A percentile compares a stretch with the other conserved stretches of the same genome.
phyloP scores from a whole-genome alignment of 2,888 invertebrate genomes.

The Micropterix aruncella region DNA sequence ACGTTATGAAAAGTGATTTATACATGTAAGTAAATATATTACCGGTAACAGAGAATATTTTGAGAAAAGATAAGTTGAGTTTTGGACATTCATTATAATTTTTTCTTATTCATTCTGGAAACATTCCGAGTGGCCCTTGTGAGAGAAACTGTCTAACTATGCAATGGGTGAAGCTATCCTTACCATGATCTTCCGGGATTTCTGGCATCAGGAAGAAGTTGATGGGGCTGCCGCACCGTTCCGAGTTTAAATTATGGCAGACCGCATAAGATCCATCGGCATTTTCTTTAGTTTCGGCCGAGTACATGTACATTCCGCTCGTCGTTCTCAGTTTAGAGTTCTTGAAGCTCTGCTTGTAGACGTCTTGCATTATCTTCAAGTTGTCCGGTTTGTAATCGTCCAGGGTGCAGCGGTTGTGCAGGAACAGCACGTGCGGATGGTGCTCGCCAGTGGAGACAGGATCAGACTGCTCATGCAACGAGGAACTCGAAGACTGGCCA shows the following conservation, averaged over 20 bases:
- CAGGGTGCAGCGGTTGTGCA: constrained; percentile 68
- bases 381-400: constrained; percentile 54
- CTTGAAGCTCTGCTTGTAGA: constrained; percentile 40
- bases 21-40: too few species aligned
- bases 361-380: constrained; percentile 44
- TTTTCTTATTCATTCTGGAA: too few species aligned
- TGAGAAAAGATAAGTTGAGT: too few species aligned
- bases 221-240: constrained; percentile 43
- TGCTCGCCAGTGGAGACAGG: constrained; percentile 46
- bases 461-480: constrained; percentile 22
- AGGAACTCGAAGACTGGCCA: constrained; percentile 3
- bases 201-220: constrained; percentile 58
- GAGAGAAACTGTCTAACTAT: too few species aligned
- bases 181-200: constrained; percentile 34
- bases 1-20: too few species aligned
- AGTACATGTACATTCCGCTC: constrained; percentile 51
- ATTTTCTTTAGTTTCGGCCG: constrained; percentile 26
- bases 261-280: constrained; percentile 26
- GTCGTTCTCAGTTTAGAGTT: constrained; percentile 50
- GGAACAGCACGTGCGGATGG: constrained; percentile 68
- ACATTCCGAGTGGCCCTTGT: too few species aligned
- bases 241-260: constrained; percentile 35
- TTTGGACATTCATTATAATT: too few species aligned
- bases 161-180: constrained; percentile 8
- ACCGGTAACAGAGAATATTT: too few species aligned